Evolutionary conservation across 1,140 invertebrate genomes (phyloP).

Genomic region (Drosophila kepulauana): DNA sequence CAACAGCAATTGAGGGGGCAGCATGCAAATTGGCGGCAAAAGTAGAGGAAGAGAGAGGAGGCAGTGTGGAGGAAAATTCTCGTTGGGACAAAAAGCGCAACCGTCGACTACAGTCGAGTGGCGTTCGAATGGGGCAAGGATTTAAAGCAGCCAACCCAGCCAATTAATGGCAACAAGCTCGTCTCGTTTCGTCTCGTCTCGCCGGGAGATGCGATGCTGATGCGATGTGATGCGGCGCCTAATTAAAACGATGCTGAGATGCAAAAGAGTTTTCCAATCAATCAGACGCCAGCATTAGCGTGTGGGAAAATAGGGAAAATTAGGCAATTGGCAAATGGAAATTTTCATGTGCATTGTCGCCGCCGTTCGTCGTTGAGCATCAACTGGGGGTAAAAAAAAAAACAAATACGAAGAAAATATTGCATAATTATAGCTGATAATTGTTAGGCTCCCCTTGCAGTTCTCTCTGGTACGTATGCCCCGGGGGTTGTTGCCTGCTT

Average conservation of each 20-base stretch:
- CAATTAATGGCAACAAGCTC: slow-evolving; percentile 69
- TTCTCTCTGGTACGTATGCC: slow-evolving; percentile 2
- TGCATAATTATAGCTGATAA: slow-evolving; percentile 80
- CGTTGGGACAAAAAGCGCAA: slow-evolving; percentile 41
- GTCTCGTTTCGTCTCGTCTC: slow-evolving; percentile 40
- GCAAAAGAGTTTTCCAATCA: slow-evolving; percentile 71
- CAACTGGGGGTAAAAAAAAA: slow-evolving; percentile 3
- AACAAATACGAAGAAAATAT: slow-evolving; percentile 49
- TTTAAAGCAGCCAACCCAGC: slow-evolving; percentile 66
- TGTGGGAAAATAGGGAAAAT: slow-evolving; percentile 67
- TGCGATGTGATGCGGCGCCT: slow-evolving; percentile 45
- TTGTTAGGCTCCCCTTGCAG: slow-evolving; percentile 45
- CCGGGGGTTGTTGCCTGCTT: slow-evolving; percentile 61
- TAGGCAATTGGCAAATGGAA: slow-evolving; percentile 74
- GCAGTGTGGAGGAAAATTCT: background rate
- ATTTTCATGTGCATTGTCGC: slow-evolving; percentile 41
- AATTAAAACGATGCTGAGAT: slow-evolving; percentile 66
- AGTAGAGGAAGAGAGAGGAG: background rate
- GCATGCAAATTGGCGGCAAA: slow-evolving; percentile 69
- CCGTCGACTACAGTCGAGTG: slow-evolving; percentile 30
- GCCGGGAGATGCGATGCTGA: background rate
- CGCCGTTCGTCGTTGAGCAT: slow-evolving; percentile 20
- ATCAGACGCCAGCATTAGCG: slow-evolving; percentile 54
- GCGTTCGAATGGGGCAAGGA: slow-evolving; percentile 21
- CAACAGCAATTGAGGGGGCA: background rate